Base-by-base conservation (phyloP, 2,797 vertebrate genomes). In the Parotocinclus haroldoi region DNA sequence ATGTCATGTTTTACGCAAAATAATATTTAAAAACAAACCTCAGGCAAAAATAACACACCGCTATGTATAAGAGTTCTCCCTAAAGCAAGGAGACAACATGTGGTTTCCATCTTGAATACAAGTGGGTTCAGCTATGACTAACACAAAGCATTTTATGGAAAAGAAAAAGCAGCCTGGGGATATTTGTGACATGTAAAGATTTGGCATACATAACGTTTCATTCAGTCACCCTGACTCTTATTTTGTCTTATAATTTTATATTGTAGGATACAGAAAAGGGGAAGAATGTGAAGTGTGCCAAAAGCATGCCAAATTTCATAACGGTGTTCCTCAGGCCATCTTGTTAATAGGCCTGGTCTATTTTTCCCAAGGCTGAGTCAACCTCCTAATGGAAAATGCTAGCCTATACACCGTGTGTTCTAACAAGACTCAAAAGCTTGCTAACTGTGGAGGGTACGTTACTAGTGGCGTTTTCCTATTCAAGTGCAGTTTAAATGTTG, bases 381-480 rank as follows among this genome's bases (percentile, higher is more conserved):
- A 49, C 66, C 14, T 53, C 10, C 39, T 13, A 53, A 68, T 11
- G 19, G 58, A 40, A 60, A 17, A 14, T 60, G 66, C 60, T 39
- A 38, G 8, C 27, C 42, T 60, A 54, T 57, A 67, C n/a, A 18
- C 49, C 9, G 16, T 16, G 57, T 54, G 56, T 18, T 14, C 49
- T 60, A 68, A 53, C 13, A 19, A 71, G 57, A 40, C 18, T 60
- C 56, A 40, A 60, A 54, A 53, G 62, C 50, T 59, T 45, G 37
- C 17, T 17, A 45, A 12, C 38, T 50, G 55, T 42, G 18, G 17
- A 16, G 56, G 48, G 56, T 59, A 36, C 16, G 17, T 51, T 53
- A 37, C 56, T 37, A 8, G 36, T 48, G n/a, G 38, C 39, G 27
- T 19, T 53, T 49, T 50, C 16, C 46, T 17, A 7, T 38, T 42